These are phyloP conservation scores for Delphinapterus leucas DNA, from an alignment of 2,113 vertebrate genomes.

Conservation along the genomic window DNA sequence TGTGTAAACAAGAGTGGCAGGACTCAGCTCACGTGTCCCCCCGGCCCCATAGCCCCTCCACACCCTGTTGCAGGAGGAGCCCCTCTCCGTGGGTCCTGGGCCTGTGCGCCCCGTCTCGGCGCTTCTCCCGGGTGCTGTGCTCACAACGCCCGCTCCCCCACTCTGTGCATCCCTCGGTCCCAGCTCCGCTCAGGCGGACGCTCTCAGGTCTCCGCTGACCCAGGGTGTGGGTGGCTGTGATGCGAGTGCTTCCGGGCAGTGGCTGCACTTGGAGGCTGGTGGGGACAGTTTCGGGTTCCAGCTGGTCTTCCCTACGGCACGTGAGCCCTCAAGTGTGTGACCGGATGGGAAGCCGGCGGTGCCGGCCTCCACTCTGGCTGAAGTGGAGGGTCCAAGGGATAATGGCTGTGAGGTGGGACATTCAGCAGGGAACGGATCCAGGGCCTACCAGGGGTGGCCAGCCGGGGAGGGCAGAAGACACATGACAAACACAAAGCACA, in stretches of 20 bases:
- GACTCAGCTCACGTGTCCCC: fast-evolving
- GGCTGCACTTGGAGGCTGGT: not conserved
- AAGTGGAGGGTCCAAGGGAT: slow-evolving; percentile 87
- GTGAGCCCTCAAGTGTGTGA: fast-evolving
- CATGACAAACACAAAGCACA: slow-evolving; percentile 70
- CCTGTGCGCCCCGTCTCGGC: fast-evolving
- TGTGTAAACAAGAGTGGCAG: too few relatives aligned
- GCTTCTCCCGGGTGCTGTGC: fast-evolving
- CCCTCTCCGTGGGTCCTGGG: fast-evolving
- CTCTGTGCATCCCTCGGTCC: fast-evolving
- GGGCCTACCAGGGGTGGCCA: slow-evolving; percentile 60
- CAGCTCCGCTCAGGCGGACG: fast-evolving
- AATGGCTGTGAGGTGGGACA: slow-evolving; percentile 89
- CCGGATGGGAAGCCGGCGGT: fast-evolving
- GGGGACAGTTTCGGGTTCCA: too few relatives aligned
- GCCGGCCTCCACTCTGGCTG: slow-evolving; percentile 83
- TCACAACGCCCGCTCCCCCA: not conserved
- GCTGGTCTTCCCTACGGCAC: fast-evolving
- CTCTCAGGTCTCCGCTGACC: too few relatives aligned
- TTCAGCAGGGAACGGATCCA: slow-evolving; percentile 83
- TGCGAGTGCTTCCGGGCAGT: fast-evolving
- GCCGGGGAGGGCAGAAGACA: slow-evolving; percentile 85
- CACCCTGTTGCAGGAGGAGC: not conserved
- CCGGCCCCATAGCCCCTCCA: not conserved
- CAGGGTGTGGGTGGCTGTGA: fast-evolving